phyloP scores from a whole-genome alignment of 2,797 vertebrate species.

The Triplophysa bombifrons region DNA sequence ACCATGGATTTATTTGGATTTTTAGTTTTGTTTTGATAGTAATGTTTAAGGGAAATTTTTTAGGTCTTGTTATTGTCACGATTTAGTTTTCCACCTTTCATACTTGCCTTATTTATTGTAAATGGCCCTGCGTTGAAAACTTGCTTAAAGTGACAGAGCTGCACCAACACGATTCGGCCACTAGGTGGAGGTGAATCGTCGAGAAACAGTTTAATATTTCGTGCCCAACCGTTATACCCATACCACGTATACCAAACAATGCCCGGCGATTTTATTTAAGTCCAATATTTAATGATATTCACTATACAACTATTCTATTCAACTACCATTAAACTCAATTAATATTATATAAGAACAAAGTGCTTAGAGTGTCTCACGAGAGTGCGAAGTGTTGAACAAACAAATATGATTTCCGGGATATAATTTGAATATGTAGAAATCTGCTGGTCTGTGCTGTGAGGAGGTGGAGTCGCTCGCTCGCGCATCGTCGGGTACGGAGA shows the following conservation, averaged over 20 bases:
- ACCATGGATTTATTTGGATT: no score
- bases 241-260: neutral
- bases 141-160: neutral
- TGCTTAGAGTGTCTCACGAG: neutral
- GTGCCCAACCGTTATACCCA: neutral
- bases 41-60: neutral
- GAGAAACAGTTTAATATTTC: neutral
- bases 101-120: no score
- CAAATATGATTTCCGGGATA: neutral
- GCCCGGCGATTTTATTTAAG: neutral
- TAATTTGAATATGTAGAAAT: neutral
- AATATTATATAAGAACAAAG: neutral
- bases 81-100: no score
- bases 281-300: neutral
- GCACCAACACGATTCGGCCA: slow-evolving; percentile 2
- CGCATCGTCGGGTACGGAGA: slow-evolving; percentile 48
- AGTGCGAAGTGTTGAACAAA: neutral
- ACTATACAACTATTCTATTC: neutral
- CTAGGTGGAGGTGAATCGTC: slow-evolving; percentile 10
- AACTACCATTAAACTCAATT: neutral
- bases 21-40: neutral
- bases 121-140: no score
- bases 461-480: slow-evolving; percentile 30
- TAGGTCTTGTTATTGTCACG: no score
- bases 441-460: neutral